Evolutionary conservation across 2,888 invertebrate genomes (phyloP), one percentile per base, ranked within the genome.

Genomic region (Mellilla xanthometata): DNA sequence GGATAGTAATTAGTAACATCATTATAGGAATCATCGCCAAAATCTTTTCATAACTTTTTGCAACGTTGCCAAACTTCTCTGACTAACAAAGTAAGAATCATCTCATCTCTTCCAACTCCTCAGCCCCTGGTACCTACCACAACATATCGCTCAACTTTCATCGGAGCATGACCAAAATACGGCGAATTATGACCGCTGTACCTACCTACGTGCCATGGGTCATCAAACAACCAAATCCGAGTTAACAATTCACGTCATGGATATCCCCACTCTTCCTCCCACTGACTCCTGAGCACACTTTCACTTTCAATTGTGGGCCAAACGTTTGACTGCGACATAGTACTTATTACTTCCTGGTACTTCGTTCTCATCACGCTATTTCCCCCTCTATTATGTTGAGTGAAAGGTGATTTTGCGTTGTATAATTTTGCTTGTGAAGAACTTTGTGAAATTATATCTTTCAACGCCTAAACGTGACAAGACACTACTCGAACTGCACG

Each of bases 251-350:
- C 79, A 62, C 75, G 75, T 73, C 79, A 68, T 70, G 78, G 70
- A 24, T 76, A 65, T 58, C 55, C 60, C 74, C 66, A 69, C 65
- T 62, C 60, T 52, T 50, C 55, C 50, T 58, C 61, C 60, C 56
- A 60, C 52, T 64, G 65, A 62, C 69, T 42, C 39, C 52, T 45
- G 63, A 62, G 64, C 74, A 68, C 72, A 88, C 88, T 88, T 88
- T 88, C 88, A 88, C 88, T 88, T 87, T 88, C 84, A 78, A 79
- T 81, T 84, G 78, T 88, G 85, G 88, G 88, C 79, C 88, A 88
- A 71, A 60, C 63, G 32, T 41, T 42, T 68, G 50, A 67, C 55
- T 68, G 2, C 46, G 54, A 75, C 70, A 77, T 39, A 39, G 67
- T 63, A 50, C 58, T 53, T 54, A 23, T 26, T 23, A 3, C 3